Base-by-base conservation (phyloP, 2,113 vertebrate species). In the Steatornis caripensis region DNA sequence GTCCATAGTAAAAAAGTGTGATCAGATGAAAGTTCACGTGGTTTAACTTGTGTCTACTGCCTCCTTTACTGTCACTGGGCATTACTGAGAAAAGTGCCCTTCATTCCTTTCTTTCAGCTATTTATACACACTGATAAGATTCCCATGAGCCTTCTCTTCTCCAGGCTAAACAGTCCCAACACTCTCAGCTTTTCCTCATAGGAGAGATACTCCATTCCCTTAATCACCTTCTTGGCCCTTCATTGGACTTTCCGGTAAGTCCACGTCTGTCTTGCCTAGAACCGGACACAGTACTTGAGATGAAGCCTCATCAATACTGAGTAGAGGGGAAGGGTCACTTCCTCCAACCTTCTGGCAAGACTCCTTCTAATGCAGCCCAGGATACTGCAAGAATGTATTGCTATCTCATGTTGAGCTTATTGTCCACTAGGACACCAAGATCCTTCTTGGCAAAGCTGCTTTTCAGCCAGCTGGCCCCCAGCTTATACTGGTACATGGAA, bases 341-440 rank as follows among this genome's bases (percentile, higher is more conserved):
- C 34, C 8, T 13, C 53, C 0, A 0, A 8, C 14, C 27, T 46
- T 13, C 45, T 69, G 58, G 10, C 6, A 61, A 7, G 1, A 1
- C 10, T 27, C 8, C 39, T 55, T 10, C 27, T 49, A 30, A 37
- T 12, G 23, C 14, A 36, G 6, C 26, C 29, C 71, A n/a, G n/a
- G n/a, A n/a, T n/a, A n/a, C 18, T 3, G 2, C 30, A 43, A 21
- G 19, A 49, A 21, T 12, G 23, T 21, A 39, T 18, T 55, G 26
- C 23, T 74, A 64, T 7, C 8, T 80, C 32, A 2, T 12, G 10
- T 46, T 49, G 32, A 64, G 5, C 12, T 54, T 45, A 27, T 3
- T 41, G 61, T 22, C 51, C 32, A 39, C 15, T 19, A 43, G 45
- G 27, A 70, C 3, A 3, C 12, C 6, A 57, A 57, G 32, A 30